These are phyloP conservation scores for Parascotia fuliginaria DNA, from an alignment of 2,888 invertebrate genomes.

Conservation along the genomic window DNA sequence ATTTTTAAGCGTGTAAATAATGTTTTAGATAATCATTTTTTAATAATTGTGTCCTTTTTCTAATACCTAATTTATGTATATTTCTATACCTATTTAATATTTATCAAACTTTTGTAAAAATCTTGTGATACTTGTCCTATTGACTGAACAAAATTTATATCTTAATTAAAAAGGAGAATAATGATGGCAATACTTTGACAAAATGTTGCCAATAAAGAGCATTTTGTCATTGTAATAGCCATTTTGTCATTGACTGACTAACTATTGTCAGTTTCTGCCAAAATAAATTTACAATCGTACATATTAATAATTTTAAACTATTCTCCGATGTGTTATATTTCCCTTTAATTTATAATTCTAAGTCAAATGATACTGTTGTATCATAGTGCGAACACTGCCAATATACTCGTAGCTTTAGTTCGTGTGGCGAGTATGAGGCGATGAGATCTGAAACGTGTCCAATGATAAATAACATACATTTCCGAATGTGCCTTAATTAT, in stretches of 20 bases:
- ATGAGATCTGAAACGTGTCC: constrained; percentile 28
- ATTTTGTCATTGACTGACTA: constrained; percentile 7
- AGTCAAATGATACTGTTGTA: constrained; percentile 48
- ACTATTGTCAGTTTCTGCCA: constrained; percentile 10
- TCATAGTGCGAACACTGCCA: constrained; percentile 63
- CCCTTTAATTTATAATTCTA: constrained; percentile 41
- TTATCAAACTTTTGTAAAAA: constrained; percentile 22
- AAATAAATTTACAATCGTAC: constrained; percentile 3
- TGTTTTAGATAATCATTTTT: too few relatives aligned
- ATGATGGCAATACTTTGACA: constrained; percentile 13
- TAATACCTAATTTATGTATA: constrained; percentile 13
- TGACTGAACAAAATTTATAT: constrained; percentile 53
- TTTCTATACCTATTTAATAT: constrained; percentile 11
- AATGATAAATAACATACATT: constrained; percentile 38
- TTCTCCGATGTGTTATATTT: constrained; percentile 7
- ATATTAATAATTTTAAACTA: neutral
- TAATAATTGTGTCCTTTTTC: too few relatives aligned
- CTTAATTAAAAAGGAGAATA: constrained; percentile 15
- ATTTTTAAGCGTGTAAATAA: constrained; percentile 28
- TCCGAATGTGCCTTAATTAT: constrained; percentile 60
- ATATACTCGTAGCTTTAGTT: constrained; percentile 51
- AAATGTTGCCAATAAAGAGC: constrained; percentile 16
- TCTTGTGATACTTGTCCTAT: constrained; percentile 42
- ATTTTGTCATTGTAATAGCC: constrained; percentile 19
- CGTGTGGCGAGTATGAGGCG: constrained; percentile 29